phyloP scores from a whole-genome alignment of 2,113 vertebrate species.

The Mormyrus lacerda region DNA sequence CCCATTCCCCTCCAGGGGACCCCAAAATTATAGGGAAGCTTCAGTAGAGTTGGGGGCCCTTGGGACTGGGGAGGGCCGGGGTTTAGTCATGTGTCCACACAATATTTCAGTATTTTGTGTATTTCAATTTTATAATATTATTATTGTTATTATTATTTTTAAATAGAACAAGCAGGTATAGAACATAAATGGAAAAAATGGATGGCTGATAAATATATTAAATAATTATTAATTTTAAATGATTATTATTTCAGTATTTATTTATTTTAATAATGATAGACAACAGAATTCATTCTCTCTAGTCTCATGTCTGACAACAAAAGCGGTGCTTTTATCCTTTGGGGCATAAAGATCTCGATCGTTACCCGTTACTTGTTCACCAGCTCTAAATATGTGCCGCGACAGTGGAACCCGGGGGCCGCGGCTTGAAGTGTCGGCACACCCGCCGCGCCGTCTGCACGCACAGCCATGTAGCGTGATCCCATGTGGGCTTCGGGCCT shows the following conservation, averaged over 20 bases:
- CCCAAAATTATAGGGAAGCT: too few species aligned
- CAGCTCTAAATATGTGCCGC: not conserved
- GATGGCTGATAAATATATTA: not conserved
- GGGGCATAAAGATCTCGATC: not conserved
- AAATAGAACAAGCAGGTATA: not conserved
- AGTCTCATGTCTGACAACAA: not conserved
- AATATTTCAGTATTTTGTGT: not conserved
- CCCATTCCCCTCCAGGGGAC: not conserved
- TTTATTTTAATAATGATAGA: not conserved
- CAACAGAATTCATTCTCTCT: not conserved
- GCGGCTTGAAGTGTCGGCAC: not conserved
- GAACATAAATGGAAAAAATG: not conserved
- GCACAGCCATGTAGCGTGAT: not conserved
- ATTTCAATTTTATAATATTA: not conserved
- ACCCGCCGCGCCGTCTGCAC: not conserved
- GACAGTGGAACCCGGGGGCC: not conserved
- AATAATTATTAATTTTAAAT: not conserved
- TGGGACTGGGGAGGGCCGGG: not conserved
- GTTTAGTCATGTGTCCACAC: not conserved
- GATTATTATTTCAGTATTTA: not conserved
- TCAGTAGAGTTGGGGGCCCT: not conserved
- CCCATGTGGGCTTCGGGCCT: not conserved
- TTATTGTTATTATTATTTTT: not conserved
- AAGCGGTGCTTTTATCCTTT: not conserved
- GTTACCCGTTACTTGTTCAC: not conserved